phyloP scores from a whole-genome alignment of 2,113 vertebrate species.

The Carassius gibelio region DNA sequence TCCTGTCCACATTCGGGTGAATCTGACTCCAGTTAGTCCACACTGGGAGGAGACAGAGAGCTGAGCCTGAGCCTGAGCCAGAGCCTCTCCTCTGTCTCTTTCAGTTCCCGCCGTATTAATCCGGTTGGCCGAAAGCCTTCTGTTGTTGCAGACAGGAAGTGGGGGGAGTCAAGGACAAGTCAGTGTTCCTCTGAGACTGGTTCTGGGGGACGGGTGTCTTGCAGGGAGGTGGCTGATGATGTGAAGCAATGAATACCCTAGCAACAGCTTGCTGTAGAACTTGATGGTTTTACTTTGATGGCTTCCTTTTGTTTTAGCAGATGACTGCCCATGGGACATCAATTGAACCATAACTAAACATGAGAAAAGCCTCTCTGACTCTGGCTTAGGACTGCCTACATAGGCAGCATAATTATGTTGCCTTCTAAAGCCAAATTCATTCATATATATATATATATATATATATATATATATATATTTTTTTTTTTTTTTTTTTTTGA shows the following conservation, averaged over 20 bases:
- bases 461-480: not conserved
- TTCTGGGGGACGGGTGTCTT: constrained; percentile 2
- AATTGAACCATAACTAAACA: not conserved
- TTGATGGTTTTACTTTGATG: constrained; percentile 1
- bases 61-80: constrained; percentile 27
- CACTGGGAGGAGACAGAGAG: constrained; percentile 29
- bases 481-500: no score
- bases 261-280: not conserved
- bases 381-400: not conserved
- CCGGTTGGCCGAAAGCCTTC: constrained; percentile 56
- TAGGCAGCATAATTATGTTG: not conserved
- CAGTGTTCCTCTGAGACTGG: constrained; percentile 35
- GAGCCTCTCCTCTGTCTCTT: constrained; percentile 58
- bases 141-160: constrained; percentile 47
- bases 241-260: constrained; percentile 1
- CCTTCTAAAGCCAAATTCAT: not conserved
- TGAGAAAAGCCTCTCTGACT: not conserved
- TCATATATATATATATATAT: no score
- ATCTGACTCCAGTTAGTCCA: constrained; percentile 45
- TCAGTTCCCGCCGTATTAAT: constrained; percentile 61
- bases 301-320: constrained; percentile 22
- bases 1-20: constrained; percentile 69
- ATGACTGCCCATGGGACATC: not conserved
- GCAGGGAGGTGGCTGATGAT: not conserved
- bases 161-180: constrained; percentile 61